phyloP scores from a whole-genome alignment of 2,797 vertebrate genomes.

The Holocentrus rufus region DNA sequence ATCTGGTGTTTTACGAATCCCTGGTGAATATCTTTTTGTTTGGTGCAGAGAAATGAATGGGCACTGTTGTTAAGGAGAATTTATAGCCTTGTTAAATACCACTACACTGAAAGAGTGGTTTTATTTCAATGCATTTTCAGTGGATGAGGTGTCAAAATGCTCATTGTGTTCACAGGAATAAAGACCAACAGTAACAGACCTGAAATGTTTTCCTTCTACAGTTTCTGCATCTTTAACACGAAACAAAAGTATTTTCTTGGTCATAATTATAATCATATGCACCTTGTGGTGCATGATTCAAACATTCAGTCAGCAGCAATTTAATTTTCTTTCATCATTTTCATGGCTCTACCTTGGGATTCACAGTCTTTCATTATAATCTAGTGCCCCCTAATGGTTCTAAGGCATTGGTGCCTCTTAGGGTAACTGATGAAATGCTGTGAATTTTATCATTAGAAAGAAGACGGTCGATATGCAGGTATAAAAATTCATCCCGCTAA shows the following conservation, averaged over 20 bases:
- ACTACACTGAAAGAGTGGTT: slow-evolving; percentile 36
- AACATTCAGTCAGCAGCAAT: slow-evolving; percentile 23
- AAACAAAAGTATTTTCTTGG: too few relatives aligned
- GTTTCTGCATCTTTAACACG: slow-evolving; percentile 9
- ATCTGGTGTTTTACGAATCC: slow-evolving; percentile 67
- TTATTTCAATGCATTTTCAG: slow-evolving; percentile 34
- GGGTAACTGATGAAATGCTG: slow-evolving; percentile 13
- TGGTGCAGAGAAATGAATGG: slow-evolving; percentile 37
- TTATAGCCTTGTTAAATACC: slow-evolving; percentile 44
- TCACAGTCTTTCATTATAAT: slow-evolving; percentile 58
- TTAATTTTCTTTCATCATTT: slow-evolving; percentile 13
- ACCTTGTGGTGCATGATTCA: slow-evolving; percentile 20
- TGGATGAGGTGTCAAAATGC: slow-evolving; percentile 24
- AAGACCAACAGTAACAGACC: slow-evolving; percentile 33
- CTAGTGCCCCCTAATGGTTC: slow-evolving; percentile 77
- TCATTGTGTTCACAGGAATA: slow-evolving; percentile 37
- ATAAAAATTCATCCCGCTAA: slow-evolving; percentile 18
- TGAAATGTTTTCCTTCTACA: slow-evolving; percentile 31
- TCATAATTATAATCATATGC: too few relatives aligned
- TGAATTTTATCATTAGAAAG: slow-evolving; percentile 44
- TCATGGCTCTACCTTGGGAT: background rate
- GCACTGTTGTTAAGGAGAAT: slow-evolving; percentile 49
- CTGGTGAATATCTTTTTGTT: slow-evolving; percentile 54
- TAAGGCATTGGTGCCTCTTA: slow-evolving; percentile 40
- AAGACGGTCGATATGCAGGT: slow-evolving; percentile 15